Base-by-base conservation (phyloP, 37 sponge, comb jelly and placozoan species). In the Lycopodina hypogea region DNA sequence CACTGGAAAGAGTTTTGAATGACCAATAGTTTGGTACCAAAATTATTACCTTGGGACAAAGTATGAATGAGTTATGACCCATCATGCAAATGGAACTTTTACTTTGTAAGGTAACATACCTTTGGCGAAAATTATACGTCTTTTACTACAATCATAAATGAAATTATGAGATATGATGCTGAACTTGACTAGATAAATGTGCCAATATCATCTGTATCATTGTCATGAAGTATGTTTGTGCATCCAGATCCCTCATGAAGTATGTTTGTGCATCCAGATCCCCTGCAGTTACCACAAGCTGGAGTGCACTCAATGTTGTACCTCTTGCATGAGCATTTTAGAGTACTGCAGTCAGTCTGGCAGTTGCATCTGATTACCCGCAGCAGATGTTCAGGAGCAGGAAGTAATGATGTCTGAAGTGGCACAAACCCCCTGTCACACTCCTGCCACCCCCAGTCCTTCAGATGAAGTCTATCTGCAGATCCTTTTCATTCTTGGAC, bases 261-360 rank as follows among this genome's bases (percentile, higher is more conserved):
- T n/a, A n/a, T n/a, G n/a, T n/a, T n/a, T n/a, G n/a, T n/a, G n/a
- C n/a, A n/a, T n/a, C n/a, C n/a, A n/a, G n/a, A n/a, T n/a, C n/a
- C n/a, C n/a, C n/a, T 76, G 77, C 77, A 76, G 45, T 60, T 76
- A 21, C 77, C 77, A 76, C 77, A 76, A 62, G 77, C 77, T 23
- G 63, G 40, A 36, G 33, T 41, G 23, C 77, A 76, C 35, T 60
- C 64, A 35, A 76, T 76, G 39, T 33, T 61, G 65, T 76, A 36
- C 77, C 59, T 76, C 45, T 76, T 76, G 64, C 77, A 76, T 60
- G 77, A 62, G 65, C 60, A 76, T 60, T 63, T 76, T n/a, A 56
- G 53, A 52, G 53, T 52, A 52, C 53, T n/a, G n/a, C n/a, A n/a
- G n/a, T n/a, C n/a, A n/a, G n/a, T n/a, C n/a, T n/a, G n/a, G n/a